Evolutionary conservation across 2,888 invertebrate species (phyloP).

Genomic region (Agonopterix arenella): DNA sequence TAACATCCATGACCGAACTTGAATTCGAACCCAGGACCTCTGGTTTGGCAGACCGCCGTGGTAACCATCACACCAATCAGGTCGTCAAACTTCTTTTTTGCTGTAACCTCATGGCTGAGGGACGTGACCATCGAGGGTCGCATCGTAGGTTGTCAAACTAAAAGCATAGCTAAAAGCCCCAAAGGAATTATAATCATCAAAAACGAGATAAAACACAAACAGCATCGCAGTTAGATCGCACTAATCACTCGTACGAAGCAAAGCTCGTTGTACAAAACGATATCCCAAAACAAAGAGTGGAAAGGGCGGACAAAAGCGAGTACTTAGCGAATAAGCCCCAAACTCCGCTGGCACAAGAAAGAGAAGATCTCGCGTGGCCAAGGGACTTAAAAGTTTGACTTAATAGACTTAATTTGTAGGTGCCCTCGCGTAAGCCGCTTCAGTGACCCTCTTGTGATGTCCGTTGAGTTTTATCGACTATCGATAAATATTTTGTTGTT

Average conservation of each 20-base stretch:
- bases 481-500: not conserved
- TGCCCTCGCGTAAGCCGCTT: conserved; percentile 62
- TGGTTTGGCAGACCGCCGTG: too few species aligned
- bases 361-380: conserved; percentile 63
- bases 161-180: too few species aligned
- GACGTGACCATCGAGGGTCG: too few species aligned
- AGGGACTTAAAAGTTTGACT: conserved; percentile 73
- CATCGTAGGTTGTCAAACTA: too few species aligned
- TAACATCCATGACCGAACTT: too few species aligned
- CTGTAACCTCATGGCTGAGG: too few species aligned
- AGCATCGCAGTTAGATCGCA: not conserved
- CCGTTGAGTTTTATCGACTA: not conserved
- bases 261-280: conserved; percentile 45
- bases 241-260: conserved; percentile 6
- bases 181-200: too few species aligned
- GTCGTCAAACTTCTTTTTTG: too few species aligned
- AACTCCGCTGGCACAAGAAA: conserved; percentile 67
- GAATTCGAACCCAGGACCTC: too few species aligned
- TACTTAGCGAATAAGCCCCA: conserved; percentile 71
- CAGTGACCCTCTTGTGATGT: conserved; percentile 42
- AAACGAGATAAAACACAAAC: not conserved
- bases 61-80: too few species aligned
- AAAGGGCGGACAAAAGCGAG: conserved; percentile 38
- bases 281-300: conserved; percentile 59
- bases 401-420: conserved; percentile 76